These are phyloP conservation scores for Podarcis muralis DNA, from an alignment of 2,113 vertebrate species.

Conservation along the genomic window DNA sequence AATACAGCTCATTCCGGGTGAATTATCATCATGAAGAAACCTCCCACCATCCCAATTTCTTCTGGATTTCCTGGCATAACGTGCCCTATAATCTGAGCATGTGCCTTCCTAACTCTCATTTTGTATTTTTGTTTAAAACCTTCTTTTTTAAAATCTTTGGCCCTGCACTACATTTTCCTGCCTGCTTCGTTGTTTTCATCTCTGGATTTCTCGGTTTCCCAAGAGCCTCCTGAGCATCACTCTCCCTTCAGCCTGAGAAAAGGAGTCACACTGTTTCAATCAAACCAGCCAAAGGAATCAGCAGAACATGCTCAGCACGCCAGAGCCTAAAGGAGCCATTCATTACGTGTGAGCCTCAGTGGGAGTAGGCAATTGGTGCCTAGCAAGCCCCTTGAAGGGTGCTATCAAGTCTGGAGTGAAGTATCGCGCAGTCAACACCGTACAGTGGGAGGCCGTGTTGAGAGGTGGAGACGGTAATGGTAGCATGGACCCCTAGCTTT, in stretches of 20 bases:
- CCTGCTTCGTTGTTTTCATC: constrained; percentile 5
- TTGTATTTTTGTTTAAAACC: not conserved
- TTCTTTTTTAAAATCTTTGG: no score
- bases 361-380: constrained; percentile 6
- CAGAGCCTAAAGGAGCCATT: constrained; percentile 21
- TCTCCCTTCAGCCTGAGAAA: not conserved
- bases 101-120: not conserved
- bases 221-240: constrained; percentile 14
- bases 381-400: constrained; percentile 23
- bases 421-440: not conserved
- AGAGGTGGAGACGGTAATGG: not conserved
- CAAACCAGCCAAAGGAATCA: constrained; percentile 29
- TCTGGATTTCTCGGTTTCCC: constrained; percentile 37
- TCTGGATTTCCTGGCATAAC: not conserved
- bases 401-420: not conserved
- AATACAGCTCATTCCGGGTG: not conserved
- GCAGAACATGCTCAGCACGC: constrained; percentile 8
- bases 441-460: not conserved
- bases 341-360: constrained; percentile 10
- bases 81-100: not conserved
- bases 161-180: not conserved
- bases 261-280: constrained; percentile 16
- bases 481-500: not conserved
- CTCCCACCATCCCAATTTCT: not conserved
- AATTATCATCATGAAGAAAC: not conserved